Evolutionary conservation across 2,113 vertebrate species (phyloP).

Genomic region (Rhagologus leucostigma): DNA sequence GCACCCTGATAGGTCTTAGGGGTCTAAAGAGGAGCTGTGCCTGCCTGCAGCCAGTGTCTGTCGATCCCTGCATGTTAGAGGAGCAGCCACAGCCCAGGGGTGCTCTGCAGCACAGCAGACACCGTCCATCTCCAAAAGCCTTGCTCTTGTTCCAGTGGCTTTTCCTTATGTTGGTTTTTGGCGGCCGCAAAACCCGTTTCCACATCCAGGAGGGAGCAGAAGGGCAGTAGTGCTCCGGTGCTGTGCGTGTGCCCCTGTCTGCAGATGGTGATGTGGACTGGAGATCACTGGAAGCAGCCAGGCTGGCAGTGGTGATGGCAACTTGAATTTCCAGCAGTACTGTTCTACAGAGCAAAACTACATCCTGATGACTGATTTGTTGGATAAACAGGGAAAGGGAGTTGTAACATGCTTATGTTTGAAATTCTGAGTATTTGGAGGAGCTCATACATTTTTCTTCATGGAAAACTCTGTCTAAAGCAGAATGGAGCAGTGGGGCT

Average conservation of each 20-base stretch:
- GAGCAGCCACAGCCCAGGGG: background rate
- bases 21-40: background rate
- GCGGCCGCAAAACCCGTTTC: background rate
- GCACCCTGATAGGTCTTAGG: background rate
- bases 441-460: background rate
- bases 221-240: background rate
- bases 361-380: background rate
- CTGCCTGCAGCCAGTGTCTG: background rate
- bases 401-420: background rate
- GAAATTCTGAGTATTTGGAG: background rate
- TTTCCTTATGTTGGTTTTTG: background rate
- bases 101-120: background rate
- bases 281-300: background rate
- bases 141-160: background rate
- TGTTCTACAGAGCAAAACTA: background rate
- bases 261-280: background rate
- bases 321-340: background rate
- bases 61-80: rapidly evolving
- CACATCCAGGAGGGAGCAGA: background rate
- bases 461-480: background rate
- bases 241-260: rapidly evolving
- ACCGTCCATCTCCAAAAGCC: background rate
- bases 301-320: background rate
- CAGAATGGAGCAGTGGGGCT: background rate
- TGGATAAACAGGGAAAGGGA: background rate